These are phyloP conservation scores for Channa argus DNA, from an alignment of 2,113 vertebrate genomes.

Conservation along the genomic window DNA sequence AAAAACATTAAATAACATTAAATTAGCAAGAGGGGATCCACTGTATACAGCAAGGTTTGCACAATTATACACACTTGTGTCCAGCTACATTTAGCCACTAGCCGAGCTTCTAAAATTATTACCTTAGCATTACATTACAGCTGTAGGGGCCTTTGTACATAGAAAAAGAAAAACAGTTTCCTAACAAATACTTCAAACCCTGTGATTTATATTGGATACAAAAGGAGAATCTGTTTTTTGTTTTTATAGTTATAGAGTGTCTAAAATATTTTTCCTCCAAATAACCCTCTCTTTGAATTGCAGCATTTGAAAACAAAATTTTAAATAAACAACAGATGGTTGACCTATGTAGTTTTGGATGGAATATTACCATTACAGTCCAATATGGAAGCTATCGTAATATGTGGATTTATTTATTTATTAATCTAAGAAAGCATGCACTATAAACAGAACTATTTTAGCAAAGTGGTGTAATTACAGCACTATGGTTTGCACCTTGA, in stretches of 20 bases:
- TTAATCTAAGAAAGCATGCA: conserved; percentile 66
- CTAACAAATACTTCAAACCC: conserved; percentile 63
- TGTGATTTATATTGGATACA: conserved; percentile 60
- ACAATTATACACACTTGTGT: conserved; percentile 84
- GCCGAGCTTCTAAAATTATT: conserved; percentile 69
- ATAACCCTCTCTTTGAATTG: conserved; percentile 51
- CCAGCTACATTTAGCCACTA: conserved; percentile 74
- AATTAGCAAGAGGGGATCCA: conserved; percentile 84
- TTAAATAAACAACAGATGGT: conserved; percentile 26
- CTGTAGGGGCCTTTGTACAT: conserved; percentile 77
- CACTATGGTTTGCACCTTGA: conserved; percentile 70
- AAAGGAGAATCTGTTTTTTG: conserved; percentile 51
- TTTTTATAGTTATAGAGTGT: conserved; percentile 24
- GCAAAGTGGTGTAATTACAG: conserved; percentile 79
- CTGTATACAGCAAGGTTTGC: conserved; percentile 84
- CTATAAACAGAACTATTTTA: conserved; percentile 56
- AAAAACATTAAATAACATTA: conserved; percentile 86
- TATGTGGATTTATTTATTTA: conserved; percentile 43
- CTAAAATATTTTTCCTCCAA: conserved; percentile 67
- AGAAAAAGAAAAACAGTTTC: conserved; percentile 43
- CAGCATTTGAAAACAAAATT: conserved; percentile 25
- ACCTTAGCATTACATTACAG: conserved; percentile 62
- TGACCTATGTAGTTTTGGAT: conserved; percentile 36
- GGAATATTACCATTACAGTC: conserved; percentile 44
- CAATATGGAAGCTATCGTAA: conserved; percentile 55